A percentile compares a stretch with the other conserved stretches of the same genome.
Conservation (phyloP, 2,113 vertebrate genomes). For the Okapia johnstoni region DNA sequence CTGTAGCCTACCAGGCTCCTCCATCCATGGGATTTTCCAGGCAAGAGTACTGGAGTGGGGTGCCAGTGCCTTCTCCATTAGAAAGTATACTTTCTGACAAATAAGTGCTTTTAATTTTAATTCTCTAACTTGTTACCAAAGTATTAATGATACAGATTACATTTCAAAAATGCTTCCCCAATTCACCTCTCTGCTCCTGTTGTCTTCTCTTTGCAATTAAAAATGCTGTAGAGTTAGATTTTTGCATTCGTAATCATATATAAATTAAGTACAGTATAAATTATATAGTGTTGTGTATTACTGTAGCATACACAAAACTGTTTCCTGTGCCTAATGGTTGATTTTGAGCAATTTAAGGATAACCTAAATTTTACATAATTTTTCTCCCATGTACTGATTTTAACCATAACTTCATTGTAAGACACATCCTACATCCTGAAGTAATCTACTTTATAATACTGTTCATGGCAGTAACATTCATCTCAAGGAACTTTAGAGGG, state of each 20-base stretch:
- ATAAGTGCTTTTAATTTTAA: not conserved
- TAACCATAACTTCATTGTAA: not conserved
- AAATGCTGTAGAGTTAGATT: not conserved
- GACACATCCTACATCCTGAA: not conserved
- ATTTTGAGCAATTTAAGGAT: constrained; percentile 1
- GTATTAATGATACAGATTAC: not conserved
- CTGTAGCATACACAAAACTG: not conserved
- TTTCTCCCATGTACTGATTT: not conserved
- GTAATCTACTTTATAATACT: not conserved
- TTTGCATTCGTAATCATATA: constrained; percentile 5
- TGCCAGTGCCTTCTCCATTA: too few species aligned
- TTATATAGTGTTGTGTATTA: not conserved
- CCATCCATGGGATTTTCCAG: too few species aligned
- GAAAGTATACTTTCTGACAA: not conserved
- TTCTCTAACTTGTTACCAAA: not conserved
- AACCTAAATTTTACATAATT: not conserved
- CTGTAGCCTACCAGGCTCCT: too few species aligned
- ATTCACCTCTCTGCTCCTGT: not conserved
- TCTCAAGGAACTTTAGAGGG: not conserved
- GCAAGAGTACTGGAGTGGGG: too few species aligned
- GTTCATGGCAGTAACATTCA: not conserved
- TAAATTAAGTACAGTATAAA: not conserved
- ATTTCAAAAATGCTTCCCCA: not conserved
- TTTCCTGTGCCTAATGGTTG: not conserved
- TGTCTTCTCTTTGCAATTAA: not conserved